Conservation (phyloP, 2,888 invertebrate species). For the Boloria selene region DNA sequence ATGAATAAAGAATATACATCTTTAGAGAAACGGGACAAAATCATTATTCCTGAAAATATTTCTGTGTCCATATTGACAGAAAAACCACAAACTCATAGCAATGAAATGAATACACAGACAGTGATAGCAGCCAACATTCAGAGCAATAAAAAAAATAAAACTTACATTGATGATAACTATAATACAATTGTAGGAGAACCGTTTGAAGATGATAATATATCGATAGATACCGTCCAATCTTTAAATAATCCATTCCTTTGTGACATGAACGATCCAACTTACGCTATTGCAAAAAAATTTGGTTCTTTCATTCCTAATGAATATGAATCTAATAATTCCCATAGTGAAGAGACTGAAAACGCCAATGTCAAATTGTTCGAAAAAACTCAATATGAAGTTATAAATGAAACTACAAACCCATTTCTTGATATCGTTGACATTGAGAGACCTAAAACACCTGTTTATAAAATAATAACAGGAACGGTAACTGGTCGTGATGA, state of each 20-base stretch:
- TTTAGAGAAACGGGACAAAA: conserved; percentile 57
- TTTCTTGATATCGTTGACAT: conserved; percentile 38
- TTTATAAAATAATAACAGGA: conserved; percentile 69
- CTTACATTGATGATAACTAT: conserved; percentile 49
- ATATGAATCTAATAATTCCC: conserved; percentile 69
- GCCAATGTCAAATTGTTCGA: conserved; percentile 27
- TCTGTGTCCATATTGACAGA: conserved; percentile 66
- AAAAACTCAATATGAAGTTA: conserved; percentile 19
- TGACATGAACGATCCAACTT: conserved; percentile 57
- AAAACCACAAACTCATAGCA: conserved; percentile 46
- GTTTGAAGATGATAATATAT: conserved; percentile 52
- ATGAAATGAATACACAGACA: conserved; percentile 9
- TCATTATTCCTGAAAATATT: conserved; percentile 69
- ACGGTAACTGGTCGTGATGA: conserved; percentile 56
- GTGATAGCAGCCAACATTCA: background rate
- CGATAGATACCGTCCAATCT: conserved; percentile 50
- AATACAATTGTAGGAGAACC: conserved; percentile 50
- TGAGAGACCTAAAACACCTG: conserved; percentile 68
- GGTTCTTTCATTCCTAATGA: conserved; percentile 65
- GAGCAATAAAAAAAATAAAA: conserved; percentile 35
- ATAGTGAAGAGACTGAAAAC: conserved; percentile 58
- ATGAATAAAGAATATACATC: conserved; percentile 52
- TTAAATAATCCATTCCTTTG: conserved; percentile 64
- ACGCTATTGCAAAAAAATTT: conserved; percentile 56
- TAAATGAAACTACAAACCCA: conserved; percentile 30